Evolutionary conservation across 2,113 vertebrate genomes (phyloP).

Genomic region (Channa argus): DNA sequence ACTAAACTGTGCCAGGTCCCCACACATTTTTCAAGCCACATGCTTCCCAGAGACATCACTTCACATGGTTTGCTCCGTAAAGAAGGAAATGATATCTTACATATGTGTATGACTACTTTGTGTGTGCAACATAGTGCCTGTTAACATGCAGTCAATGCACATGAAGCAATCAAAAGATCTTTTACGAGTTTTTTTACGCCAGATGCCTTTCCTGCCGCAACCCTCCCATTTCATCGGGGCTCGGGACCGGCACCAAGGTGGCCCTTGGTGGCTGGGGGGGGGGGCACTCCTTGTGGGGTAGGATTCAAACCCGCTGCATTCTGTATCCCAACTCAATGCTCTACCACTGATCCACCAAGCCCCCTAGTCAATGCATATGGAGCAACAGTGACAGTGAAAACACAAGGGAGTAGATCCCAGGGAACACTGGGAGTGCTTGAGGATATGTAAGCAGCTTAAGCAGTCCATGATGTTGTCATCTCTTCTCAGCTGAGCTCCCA

Average conservation of each 20-base stretch:
- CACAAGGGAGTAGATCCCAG: conserved; percentile 64
- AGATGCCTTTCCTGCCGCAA: too few species aligned
- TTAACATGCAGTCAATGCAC: conserved; percentile 33
- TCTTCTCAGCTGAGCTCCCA: conserved; percentile 78
- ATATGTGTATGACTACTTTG: conserved; percentile 3
- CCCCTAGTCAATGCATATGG: conserved; percentile 9
- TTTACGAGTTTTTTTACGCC: too few species aligned
- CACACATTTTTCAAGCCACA: conserved; percentile 6
- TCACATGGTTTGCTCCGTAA: conserved; percentile 9
- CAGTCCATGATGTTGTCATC: conserved; percentile 79
- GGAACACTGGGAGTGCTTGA: conserved; percentile 72
- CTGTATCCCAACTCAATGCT: too few species aligned
- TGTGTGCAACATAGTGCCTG: not conserved
- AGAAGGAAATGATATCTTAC: not conserved
- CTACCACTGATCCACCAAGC: too few species aligned
- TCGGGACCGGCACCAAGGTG: too few species aligned
- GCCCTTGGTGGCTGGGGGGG: too few species aligned
- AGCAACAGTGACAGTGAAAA: conserved; percentile 53
- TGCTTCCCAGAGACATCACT: conserved; percentile 28
- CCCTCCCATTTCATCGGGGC: too few species aligned
- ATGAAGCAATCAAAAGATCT: conserved; percentile 24
- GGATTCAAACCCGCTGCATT: too few species aligned
- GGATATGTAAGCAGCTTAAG: conserved; percentile 81
- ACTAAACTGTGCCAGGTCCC: conserved; percentile 6
- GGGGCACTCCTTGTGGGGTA: too few species aligned